Conservation (phyloP, 1,140 invertebrate genomes). For the Colletes latitarsis region DNA sequence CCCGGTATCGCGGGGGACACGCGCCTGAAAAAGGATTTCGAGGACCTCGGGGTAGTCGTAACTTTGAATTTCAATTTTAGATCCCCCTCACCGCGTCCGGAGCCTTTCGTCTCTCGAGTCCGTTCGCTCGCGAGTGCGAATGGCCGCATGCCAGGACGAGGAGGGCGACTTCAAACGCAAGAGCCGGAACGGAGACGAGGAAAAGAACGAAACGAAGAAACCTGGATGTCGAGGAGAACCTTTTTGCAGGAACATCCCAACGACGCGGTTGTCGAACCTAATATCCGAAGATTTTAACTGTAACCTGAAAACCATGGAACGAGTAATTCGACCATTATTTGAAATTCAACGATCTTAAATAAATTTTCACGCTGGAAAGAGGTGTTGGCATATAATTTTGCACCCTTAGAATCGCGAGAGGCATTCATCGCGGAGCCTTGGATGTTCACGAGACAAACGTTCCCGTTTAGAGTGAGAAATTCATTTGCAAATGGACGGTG, state of each 20-base stretch:
- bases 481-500: conserved; percentile 33
- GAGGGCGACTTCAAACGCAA: conserved; percentile 7
- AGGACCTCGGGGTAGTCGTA: conserved; percentile 29
- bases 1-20: conserved; percentile 22
- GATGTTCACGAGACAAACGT: background rate
- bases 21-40: conserved; percentile 28
- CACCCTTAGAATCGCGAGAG: too few species aligned
- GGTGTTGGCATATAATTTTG: background rate
- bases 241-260: background rate
- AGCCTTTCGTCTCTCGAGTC: conserved; percentile 11
- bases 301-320: too few species aligned
- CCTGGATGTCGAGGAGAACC: background rate
- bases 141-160: conserved; percentile 12
- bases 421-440: background rate
- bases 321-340: too few species aligned
- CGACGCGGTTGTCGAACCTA: background rate
- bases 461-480: background rate
- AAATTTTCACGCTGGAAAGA: too few species aligned
- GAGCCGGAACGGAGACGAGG: background rate
- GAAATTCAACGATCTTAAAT: too few species aligned
- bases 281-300: too few species aligned
- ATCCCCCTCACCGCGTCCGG: conserved; percentile 6
- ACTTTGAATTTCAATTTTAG: conserved; percentile 56
- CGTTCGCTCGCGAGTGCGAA: conserved; percentile 2
- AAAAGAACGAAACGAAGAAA: background rate